Percentiles rank a stretch among this genome's conserved stretches.
phyloP scores from a whole-genome alignment of 64 coral and sea anemone genomes.

The Montipora foliosa region DNA sequence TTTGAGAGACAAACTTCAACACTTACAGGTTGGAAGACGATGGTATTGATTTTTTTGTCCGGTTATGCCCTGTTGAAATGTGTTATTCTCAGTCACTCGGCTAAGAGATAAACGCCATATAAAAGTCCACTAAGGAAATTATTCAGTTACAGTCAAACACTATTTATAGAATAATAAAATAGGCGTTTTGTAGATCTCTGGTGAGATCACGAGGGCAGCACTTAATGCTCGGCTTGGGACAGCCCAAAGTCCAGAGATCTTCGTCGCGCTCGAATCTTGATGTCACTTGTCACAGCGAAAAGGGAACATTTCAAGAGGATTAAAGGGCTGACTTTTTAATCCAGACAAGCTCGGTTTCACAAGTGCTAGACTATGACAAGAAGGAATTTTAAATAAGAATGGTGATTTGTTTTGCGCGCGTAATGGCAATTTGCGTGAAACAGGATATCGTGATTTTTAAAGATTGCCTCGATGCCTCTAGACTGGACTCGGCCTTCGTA shows the following conservation, averaged over 20 bases:
- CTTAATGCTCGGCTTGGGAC: neutral
- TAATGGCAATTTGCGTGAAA: neutral
- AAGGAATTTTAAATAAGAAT: neutral
- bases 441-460: neutral
- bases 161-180: slow-evolving; percentile 30
- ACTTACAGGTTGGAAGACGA: neutral
- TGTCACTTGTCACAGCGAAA: neutral
- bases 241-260: slow-evolving; percentile 27
- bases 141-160: neutral
- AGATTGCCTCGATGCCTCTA: neutral
- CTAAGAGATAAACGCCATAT: neutral
- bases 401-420: neutral
- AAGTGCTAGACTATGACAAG: neutral
- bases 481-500: no score
- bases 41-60: neutral
- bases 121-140: neutral
- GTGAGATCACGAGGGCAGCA: neutral
- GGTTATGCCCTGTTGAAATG: neutral
- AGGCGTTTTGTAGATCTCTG: neutral
- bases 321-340: neutral
- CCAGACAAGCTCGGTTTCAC: neutral
- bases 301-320: neutral
- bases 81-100: neutral
- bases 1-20: neutral
- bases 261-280: neutral